Base-by-base conservation (phyloP, 2,113 vertebrate species). In the Chamaetylas fuelleborni region DNA sequence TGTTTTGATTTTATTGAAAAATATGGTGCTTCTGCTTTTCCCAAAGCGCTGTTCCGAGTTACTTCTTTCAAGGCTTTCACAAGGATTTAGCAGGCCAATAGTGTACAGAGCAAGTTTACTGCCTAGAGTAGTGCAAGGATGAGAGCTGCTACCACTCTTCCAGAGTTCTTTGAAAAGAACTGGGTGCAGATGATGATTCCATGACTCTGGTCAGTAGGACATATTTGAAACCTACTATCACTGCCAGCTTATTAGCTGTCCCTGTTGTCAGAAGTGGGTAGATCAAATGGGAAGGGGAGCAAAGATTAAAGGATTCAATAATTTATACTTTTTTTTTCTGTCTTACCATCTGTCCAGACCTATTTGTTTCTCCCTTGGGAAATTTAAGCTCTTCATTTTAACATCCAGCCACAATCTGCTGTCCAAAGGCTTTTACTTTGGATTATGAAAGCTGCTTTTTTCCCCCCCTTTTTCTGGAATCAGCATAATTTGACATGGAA, bases 241-340 rank as follows among this genome's bases (percentile, higher is more conserved):
- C 24, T 64, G 48, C 36, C 29, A 56, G 34, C 25, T 65, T 81
- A 50, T 64, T 83, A 83, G 28, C 62, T 60, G 28, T 67, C 34
- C 50, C 40, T 86, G 20, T 42, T 62, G 47, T 53, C 7, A 9
- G 19, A 81, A 86, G 24, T 53, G 51, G 16, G 29, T 60, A 48
- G 51, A 60, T 66, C 45, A 70, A 84, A 24, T 70, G 22, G 25
- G 65, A 86, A 69, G 24, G 20, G 65, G 83, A 78, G 22, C 36
- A 66, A 89, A 83, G 60, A 89, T 60, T 67, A 83, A 78, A 64
- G 56, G 56, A 54, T 91, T 93, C 66, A 76, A 20, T 74, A 90
- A 45, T 40, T 76, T 40, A 31, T 51, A 24, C 33, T 9, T 36
- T 51, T 81, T 67, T 53, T 72, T 53, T 22, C 45, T 50, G 7